These are phyloP conservation scores for Agrypnus murinus DNA, from an alignment of 2,888 invertebrate species.

Conservation along the genomic window DNA sequence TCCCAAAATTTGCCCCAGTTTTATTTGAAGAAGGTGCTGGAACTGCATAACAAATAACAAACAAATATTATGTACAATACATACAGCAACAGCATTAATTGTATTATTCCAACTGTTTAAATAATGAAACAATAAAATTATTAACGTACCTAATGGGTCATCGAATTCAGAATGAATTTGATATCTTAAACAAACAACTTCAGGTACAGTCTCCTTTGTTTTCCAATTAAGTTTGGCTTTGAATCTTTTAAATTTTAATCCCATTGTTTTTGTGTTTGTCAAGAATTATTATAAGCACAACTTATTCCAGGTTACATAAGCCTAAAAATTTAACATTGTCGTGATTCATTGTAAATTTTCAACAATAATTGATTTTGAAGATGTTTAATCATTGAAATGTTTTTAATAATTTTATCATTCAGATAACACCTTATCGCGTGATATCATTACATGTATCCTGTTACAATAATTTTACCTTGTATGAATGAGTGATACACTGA, in stretches of 20 bases:
- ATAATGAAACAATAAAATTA: background rate
- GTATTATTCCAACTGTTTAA: too few relatives aligned
- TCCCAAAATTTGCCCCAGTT: background rate
- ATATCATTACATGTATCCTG: conserved; percentile 11
- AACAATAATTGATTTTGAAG: background rate
- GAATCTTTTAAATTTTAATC: conserved; percentile 39
- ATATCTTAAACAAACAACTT: conserved; percentile 42
- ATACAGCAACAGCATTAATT: too few relatives aligned
- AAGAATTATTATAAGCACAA: background rate
- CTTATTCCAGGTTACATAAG: background rate
- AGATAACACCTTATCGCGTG: conserved; percentile 29
- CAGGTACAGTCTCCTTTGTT: conserved; percentile 28
- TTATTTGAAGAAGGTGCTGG: background rate
- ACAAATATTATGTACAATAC: too few relatives aligned
- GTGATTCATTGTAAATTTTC: background rate
- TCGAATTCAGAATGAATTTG: conserved; percentile 41
- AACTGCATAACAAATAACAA: background rate
- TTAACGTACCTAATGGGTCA: conserved; percentile 27
- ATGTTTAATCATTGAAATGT: conserved; percentile 20
- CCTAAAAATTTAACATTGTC: background rate
- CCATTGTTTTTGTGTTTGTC: conserved; percentile 37
- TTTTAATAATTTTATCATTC: conserved; percentile 16
- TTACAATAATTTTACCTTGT: conserved; percentile 18
- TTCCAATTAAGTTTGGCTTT: conserved; percentile 31
- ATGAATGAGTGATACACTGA: conserved; percentile 19